Conservation (phyloP, 2,797 vertebrate species). For the Muraenolepis orangiensis region DNA sequence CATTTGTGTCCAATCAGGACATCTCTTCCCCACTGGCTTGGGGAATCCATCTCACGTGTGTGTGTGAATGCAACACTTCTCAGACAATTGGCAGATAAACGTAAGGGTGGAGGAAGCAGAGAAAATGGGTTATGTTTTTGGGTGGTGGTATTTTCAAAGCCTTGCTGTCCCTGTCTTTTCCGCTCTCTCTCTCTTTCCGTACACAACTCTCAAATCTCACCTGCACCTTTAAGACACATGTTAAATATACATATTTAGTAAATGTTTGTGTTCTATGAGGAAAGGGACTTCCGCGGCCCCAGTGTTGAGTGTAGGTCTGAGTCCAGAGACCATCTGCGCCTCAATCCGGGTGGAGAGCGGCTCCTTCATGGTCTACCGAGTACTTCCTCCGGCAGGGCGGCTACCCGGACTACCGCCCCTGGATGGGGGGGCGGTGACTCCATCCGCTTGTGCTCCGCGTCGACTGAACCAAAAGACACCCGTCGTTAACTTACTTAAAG, state of each 20-base stretch:
- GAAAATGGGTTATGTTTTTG: neutral
- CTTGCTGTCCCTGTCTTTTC: neutral
- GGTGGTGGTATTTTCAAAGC: neutral
- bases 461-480: neutral
- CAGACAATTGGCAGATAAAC: neutral
- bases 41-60: neutral
- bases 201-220: neutral
- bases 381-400: constrained; percentile 65
- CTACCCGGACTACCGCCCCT: constrained; percentile 58
- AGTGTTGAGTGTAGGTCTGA: constrained; percentile 54
- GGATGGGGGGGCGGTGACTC: constrained; percentile 52
- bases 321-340: constrained; percentile 50
- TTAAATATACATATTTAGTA: too few species aligned
- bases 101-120: too few species aligned
- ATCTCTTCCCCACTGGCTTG: neutral
- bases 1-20: neutral
- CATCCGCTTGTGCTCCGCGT: constrained; percentile 45
- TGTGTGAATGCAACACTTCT: neutral
- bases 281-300: constrained; percentile 62
- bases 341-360: constrained; percentile 67
- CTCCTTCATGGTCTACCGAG: constrained; percentile 72
- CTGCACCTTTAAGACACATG: neutral
- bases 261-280: constrained; percentile 74
- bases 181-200: too few species aligned
- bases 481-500: neutral